Percentiles rank a stretch among this genome's conserved stretches.
Evolutionary conservation across 2,113 vertebrate genomes (phyloP).

Genomic region (Polypterus senegalus): DNA sequence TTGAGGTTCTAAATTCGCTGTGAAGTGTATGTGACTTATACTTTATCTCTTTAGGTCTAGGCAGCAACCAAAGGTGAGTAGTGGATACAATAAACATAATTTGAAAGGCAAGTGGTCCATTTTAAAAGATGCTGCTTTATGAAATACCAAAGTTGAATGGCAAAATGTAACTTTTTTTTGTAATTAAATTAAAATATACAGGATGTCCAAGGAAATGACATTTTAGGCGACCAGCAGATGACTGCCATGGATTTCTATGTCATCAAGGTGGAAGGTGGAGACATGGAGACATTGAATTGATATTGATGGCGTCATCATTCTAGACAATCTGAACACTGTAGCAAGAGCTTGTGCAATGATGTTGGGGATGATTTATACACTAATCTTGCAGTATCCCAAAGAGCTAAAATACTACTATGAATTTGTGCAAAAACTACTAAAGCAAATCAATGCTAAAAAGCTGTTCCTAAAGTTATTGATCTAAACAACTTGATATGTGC

Average conservation of each 20-base stretch:
- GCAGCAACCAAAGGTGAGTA: too few relatives aligned
- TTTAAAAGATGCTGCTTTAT: too few relatives aligned
- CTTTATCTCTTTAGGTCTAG: too few relatives aligned
- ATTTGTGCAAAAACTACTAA: slow-evolving; percentile 5
- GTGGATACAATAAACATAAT: too few relatives aligned
- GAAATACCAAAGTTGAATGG: too few relatives aligned
- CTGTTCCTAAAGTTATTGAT: slow-evolving; percentile 8
- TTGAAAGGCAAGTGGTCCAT: too few relatives aligned
- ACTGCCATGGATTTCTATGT: slow-evolving; percentile 3
- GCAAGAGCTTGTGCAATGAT: slow-evolving; percentile 4
- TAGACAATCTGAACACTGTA: slow-evolving; percentile 1
- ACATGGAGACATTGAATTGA: neutral
- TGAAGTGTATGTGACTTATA: too few relatives aligned
- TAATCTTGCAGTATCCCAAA: slow-evolving; percentile 5
- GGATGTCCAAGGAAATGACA: neutral
- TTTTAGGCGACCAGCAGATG: neutral
- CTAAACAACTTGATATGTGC: neutral
- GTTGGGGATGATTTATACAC: slow-evolving; percentile 5
- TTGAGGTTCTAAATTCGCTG: too few relatives aligned
- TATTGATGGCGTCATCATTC: slow-evolving; percentile 4
- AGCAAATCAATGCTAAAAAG: slow-evolving; percentile 4
- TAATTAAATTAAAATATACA: slow-evolving; percentile 2
- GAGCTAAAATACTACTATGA: slow-evolving; percentile 1
- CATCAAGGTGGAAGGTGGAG: slow-evolving; percentile 3
- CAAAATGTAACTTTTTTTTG: neutral